Conservation (phyloP, 2,888 invertebrate species). For the Tortricodes alternella region DNA sequence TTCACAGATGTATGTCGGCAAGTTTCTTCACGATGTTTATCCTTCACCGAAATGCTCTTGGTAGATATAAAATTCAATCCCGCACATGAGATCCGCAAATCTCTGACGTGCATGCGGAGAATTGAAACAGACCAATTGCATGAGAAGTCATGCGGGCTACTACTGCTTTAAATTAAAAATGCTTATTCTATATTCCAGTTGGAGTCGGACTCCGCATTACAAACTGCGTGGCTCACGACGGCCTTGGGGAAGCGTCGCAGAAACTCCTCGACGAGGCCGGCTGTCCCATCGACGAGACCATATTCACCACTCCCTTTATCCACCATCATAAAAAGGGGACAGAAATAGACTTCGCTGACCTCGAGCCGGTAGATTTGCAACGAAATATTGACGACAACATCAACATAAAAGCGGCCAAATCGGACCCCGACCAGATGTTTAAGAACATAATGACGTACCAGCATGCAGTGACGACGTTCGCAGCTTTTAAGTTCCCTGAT, state of each 20-base stretch:
- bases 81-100: too few species aligned
- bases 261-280: constrained; percentile 88
- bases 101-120: too few species aligned
- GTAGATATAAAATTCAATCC: too few species aligned
- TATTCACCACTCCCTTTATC: constrained; percentile 81
- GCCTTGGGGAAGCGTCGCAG: constrained; percentile 88
- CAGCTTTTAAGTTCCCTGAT: constrained; percentile 92
- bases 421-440: constrained; percentile 65
- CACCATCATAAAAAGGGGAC: constrained; percentile 64
- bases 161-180: too few species aligned
- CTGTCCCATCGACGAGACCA: constrained; percentile 87
- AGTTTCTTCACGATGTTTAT: too few species aligned
- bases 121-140: too few species aligned
- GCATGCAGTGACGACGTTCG: constrained; percentile 85
- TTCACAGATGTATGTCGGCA: too few species aligned
- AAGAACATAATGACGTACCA: constrained; percentile 79
- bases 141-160: too few species aligned
- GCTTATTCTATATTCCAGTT: constrained; percentile 65
- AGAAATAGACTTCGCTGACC: constrained; percentile 66
- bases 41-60: too few species aligned
- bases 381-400: constrained; percentile 59
- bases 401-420: constrained; percentile 55
- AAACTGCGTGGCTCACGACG: constrained; percentile 91
- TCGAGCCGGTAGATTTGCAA: constrained; percentile 60
- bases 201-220: constrained; percentile 89